phyloP scores from a whole-genome alignment of 2,888 invertebrate genomes.

The Polyommatus iphigenia region DNA sequence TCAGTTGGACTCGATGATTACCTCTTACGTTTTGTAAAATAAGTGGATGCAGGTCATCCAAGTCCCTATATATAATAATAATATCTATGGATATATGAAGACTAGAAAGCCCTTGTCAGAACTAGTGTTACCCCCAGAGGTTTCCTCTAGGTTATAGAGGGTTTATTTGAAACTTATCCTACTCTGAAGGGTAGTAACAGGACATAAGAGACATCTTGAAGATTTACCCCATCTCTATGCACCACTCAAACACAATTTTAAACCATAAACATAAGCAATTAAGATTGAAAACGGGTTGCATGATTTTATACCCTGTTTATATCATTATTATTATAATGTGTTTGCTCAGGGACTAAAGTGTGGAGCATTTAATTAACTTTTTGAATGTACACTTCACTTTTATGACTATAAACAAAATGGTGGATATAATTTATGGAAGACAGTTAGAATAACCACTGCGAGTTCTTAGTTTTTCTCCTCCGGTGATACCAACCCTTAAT shows the following conservation, averaged over 20 bases:
- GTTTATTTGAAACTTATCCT: background rate
- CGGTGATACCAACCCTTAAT: too few species aligned
- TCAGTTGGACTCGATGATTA: too few species aligned
- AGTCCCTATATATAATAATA: too few species aligned
- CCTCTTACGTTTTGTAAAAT: too few species aligned
- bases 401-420: constrained; percentile 12
- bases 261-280: background rate
- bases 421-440: constrained; percentile 5
- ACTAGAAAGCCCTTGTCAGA: too few species aligned
- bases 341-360: constrained; percentile 55
- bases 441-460: background rate
- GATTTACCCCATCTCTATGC: background rate
- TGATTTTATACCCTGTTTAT: constrained; percentile 14
- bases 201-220: background rate
- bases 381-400: constrained; percentile 25
- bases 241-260: background rate
- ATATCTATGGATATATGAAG: too few species aligned
- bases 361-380: constrained; percentile 37
- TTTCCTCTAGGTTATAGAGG: too few species aligned
- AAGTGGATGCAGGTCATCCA: too few species aligned
- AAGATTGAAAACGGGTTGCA: background rate
- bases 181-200: background rate
- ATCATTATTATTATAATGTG: constrained; percentile 66
- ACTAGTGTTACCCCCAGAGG: too few species aligned
- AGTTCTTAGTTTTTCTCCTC: background rate